Evolutionary conservation across 2,797 vertebrate genomes (phyloP).

Genomic region (Australoheros facetus): DNA sequence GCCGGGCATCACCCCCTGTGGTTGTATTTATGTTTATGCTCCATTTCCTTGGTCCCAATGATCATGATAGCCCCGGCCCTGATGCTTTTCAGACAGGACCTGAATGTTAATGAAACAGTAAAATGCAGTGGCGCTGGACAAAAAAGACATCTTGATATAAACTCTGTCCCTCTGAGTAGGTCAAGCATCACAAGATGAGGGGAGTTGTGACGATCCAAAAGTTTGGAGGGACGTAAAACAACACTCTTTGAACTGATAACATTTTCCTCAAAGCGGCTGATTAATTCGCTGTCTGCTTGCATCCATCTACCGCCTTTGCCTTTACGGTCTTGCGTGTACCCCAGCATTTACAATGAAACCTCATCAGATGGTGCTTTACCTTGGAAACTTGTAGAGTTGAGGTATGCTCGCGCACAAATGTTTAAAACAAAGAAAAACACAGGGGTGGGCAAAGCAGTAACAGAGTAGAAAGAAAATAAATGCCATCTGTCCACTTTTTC

Average conservation of each 20-base stretch:
- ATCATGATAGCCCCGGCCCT: conserved; percentile 21
- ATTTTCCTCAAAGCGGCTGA: conserved; percentile 31
- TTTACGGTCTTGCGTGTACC: not conserved
- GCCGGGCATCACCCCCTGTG: conserved; percentile 32
- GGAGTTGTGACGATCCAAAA: conserved; percentile 19
- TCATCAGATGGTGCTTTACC: conserved; percentile 14
- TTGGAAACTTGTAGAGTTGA: conserved; percentile 1
- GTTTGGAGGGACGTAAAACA: conserved; percentile 1
- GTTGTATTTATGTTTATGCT: conserved; percentile 52
- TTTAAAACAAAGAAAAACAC: conserved; percentile 34
- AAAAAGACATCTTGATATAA: conserved; percentile 9
- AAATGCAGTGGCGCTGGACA: conserved; percentile 31
- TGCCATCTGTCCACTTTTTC: conserved; percentile 67
- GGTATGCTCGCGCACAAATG: conserved; percentile 39
- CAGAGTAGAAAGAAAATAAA: conserved; percentile 54
- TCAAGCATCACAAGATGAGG: conserved; percentile 29
- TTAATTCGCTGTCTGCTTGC: conserved; percentile 45
- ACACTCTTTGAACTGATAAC: conserved; percentile 27
- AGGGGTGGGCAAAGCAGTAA: conserved; percentile 16
- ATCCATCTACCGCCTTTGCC: conserved; percentile 1
- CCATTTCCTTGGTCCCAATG: conserved; percentile 24
- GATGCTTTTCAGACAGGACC: conserved; percentile 17
- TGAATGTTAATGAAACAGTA: conserved; percentile 56
- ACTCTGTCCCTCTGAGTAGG: conserved; percentile 35
- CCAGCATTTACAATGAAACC: conserved; percentile 9